These are phyloP conservation scores for Melieria picta DNA, from an alignment of 2,888 invertebrate species.

Conservation along the genomic window DNA sequence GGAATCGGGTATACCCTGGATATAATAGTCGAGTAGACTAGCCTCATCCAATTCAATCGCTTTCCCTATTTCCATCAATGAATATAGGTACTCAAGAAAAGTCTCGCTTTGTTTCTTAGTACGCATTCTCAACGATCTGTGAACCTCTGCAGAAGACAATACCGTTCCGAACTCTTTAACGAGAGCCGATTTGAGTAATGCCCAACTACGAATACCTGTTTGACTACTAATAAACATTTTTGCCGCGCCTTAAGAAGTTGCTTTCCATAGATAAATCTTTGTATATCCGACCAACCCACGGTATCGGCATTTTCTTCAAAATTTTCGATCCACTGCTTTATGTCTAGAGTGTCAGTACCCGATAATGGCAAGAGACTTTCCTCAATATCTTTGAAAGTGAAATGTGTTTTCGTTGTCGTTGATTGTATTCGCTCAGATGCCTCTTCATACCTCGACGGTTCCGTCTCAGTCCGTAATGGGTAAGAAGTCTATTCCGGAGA, in stretches of 20 bases:
- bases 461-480: too few species aligned
- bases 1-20: background rate
- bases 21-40: constrained; percentile 8
- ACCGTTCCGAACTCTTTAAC: constrained; percentile 21
- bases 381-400: constrained; percentile 2
- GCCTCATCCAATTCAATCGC: constrained; percentile 12
- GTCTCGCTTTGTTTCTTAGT: constrained; percentile 10
- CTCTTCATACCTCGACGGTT: too few species aligned
- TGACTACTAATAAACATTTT: constrained; percentile 12
- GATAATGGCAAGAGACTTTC: background rate
- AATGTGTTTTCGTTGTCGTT: background rate
- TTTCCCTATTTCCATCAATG: background rate
- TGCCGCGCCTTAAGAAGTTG: constrained; percentile 9
- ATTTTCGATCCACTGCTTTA: constrained; percentile 1
- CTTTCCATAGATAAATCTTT: constrained; percentile 12
- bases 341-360: background rate
- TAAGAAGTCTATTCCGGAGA: background rate
- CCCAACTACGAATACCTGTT: constrained; percentile 14
- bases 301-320: background rate
- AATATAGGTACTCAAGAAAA: too few species aligned
- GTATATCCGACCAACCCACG: too few species aligned
- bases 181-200: constrained; percentile 18
- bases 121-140: constrained; percentile 19
- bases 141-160: constrained; percentile 19
- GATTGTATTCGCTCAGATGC: background rate